Evolutionary conservation across 2,888 invertebrate species (phyloP).

Genomic region (Brachypalpus laphriformis): DNA sequence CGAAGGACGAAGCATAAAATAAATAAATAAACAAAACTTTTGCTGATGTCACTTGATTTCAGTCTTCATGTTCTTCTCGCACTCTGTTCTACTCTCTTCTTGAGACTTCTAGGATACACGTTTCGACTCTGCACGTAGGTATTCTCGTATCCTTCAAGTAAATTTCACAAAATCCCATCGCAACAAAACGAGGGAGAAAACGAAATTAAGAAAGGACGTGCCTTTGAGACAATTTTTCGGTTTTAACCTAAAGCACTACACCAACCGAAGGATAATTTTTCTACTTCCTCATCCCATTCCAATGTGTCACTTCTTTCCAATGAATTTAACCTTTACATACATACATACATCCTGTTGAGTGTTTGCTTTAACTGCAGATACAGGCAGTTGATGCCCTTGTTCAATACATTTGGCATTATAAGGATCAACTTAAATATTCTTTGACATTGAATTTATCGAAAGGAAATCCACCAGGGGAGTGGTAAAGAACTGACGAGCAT

Average conservation of each 20-base stretch:
- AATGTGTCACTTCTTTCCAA: constrained; percentile 41
- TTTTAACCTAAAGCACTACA: constrained; percentile 56
- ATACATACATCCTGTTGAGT: constrained; percentile 33
- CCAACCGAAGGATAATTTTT: constrained; percentile 19
- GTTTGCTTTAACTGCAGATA: constrained; percentile 55
- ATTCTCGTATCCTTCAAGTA: constrained; percentile 47
- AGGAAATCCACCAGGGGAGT: background rate
- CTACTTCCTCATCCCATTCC: background rate
- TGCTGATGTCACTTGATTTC: constrained; percentile 64
- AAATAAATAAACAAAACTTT: constrained; percentile 65
- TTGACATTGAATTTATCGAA: constrained; percentile 53
- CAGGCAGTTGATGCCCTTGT: constrained; percentile 35
- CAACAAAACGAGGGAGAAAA: constrained; percentile 42
- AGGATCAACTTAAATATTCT: constrained; percentile 60
- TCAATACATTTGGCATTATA: constrained; percentile 61
- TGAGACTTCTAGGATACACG: constrained; percentile 3
- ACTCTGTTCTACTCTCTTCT: background rate
- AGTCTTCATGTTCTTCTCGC: background rate
- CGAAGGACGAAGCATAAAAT: constrained; percentile 14
- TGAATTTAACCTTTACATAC: constrained; percentile 40
- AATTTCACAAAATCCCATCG: constrained; percentile 60
- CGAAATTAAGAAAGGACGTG: constrained; percentile 66
- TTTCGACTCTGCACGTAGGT: constrained; percentile 35
- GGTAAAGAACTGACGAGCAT: background rate
- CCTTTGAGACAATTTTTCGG: constrained; percentile 62